Evolutionary conservation across 2,888 invertebrate genomes (phyloP), one percentile per base, ranked within the genome.

Genomic region (Epsilonema sp.): DNA sequence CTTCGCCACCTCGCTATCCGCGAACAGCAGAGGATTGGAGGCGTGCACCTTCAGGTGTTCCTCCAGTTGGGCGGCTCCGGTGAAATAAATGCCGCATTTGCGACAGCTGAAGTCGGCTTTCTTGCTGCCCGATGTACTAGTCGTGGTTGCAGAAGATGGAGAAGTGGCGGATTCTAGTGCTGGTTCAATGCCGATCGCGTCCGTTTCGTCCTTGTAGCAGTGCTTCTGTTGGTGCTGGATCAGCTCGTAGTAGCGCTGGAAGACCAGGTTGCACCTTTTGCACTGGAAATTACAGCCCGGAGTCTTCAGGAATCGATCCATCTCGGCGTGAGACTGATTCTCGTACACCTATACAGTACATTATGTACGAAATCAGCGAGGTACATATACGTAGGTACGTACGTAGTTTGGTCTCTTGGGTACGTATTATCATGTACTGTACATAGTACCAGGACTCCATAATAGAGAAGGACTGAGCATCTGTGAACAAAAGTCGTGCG

Each of bases 221-320:
- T 89, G 86, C 48, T 87, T 89, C 67, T 94, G 92, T 65, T 97
- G 94, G 72, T 97, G 97, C 54, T 94, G 78, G 59, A 97, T 94
- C 46, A 97, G 73, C 70, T 97, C 97, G 67, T 94, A 94, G 67
- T 97, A 94, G 54, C 94, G 75, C 69, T 94, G 94, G 70, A 97
- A 97, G 46, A 92, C 92, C 54, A 92, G 73, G 62, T 85, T 77
- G 70, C 97, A 97, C n/a, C 92, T 89, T 69, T 94, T 94, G 70
- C 97, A 97, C 64, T 92, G 90, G 66, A 97, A 97, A 66, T 92
- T 94, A 37, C 92, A 75, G 41, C 90, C 90, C 16, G 89, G 86
- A 16, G 92, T 92, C 53, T 85, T 74, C 66, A 85, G 82, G 74
- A 85, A 85, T 63, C 85, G 73, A 25, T 79, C 77, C 44, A 54